Base-by-base conservation (phyloP, 2,797 vertebrate species). In the Acanthurus tractus region DNA sequence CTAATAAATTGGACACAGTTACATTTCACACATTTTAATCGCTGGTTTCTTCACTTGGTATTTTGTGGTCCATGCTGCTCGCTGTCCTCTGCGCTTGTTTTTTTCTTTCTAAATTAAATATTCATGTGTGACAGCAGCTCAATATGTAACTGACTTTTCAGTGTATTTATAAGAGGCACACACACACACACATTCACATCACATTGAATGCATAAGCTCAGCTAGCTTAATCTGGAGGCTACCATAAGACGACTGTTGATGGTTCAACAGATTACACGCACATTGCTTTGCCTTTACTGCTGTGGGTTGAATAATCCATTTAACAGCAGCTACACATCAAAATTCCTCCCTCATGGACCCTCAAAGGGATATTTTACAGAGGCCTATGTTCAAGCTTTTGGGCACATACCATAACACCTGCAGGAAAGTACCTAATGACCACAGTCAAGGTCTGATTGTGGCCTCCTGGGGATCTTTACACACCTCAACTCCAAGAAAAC, bases 201-300 rank as follows among this genome's bases (percentile, higher is more conserved):
- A 70, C 62, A 81, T 64, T 81, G 59, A 83, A 70, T 18, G 12
- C 68, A 76, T 69, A 65, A 85, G 48, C 76, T 82, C 25, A 52
- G 45, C 67, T 61, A 65, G 53, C 67, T 69, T 62, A 59, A 63
- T 77, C 66, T 82, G 74, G 50, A 84, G 74, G 62, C 61, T 46
- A 58, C 44, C 64, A 17, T 74, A 29, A 84, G 88, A 93, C 89
- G 82, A 92, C 66, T 88, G 93, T 92, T 93, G 92, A 89, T 55
- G 57, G 65, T 90, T 86, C 91, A 91, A 87, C 92, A 88, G 89
- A 93, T 85, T 79, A 84, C 83, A 86, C 73, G 62, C 58, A 45
- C 58, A 11, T 66, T 73, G 66, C 63, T 72, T 84, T 81, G 52
- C 81, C 82, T 50, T 84, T 42, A 63, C 52, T 81, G 48, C 54